Percentiles rank a stretch among this genome's conserved stretches.
Conservation (phyloP, 2,113 vertebrate species). For the Amazona guildingii region DNA sequence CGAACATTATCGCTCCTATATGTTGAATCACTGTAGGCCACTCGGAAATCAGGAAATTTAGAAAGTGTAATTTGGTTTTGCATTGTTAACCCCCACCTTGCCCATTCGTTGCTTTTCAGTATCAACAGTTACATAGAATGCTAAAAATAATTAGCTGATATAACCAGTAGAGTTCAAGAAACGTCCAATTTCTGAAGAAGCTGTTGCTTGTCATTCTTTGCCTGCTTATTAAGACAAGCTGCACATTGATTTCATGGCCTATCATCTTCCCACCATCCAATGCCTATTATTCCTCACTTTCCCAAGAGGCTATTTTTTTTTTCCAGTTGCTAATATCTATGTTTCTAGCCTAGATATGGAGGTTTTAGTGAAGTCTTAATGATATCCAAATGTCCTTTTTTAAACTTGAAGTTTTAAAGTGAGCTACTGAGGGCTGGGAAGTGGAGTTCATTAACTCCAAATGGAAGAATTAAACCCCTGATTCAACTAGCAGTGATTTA, state of each 20-base stretch:
- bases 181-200: not conserved
- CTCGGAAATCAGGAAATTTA: not conserved
- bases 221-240: not conserved
- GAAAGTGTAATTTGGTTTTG: not conserved
- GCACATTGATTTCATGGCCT: not conserved
- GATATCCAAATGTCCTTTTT: not conserved
- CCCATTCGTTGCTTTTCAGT: not conserved
- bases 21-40: not conserved
- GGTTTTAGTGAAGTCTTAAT: not conserved
- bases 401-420: not conserved
- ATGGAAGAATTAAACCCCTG: not conserved
- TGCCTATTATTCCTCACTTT: not conserved
- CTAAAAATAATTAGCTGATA: not conserved
- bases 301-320: not conserved
- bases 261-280: not conserved
- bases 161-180: not conserved
- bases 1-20: not conserved
- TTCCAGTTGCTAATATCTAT: not conserved
- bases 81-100: not conserved
- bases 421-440: rapidly evolving
- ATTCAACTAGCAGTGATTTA: not conserved
- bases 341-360: not conserved
- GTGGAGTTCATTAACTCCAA: not conserved
- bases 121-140: not conserved
- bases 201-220: not conserved